phyloP scores from a whole-genome alignment of 2,888 invertebrate genomes.

The Melanophora roralis region DNA sequence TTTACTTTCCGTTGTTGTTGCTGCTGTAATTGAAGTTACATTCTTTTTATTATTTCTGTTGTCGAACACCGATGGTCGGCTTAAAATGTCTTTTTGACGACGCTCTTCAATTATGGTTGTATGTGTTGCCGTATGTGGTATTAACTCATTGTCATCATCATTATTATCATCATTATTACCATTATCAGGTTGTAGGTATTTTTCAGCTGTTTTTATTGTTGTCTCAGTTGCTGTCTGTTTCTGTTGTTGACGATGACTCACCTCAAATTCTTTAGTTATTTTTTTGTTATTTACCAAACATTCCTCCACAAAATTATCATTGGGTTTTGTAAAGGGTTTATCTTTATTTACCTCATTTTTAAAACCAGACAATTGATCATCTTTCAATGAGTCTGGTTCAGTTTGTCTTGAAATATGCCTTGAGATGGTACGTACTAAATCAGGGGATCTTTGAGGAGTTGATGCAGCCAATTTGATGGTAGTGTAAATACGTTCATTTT shows the following conservation, averaged over 20 bases:
- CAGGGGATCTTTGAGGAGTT: conserved; percentile 77
- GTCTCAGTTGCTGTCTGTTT: conserved; percentile 32
- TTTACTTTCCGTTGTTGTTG: conserved; percentile 27
- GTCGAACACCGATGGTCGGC: conserved; percentile 76
- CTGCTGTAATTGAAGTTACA: conserved; percentile 22
- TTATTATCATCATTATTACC: conserved; percentile 9
- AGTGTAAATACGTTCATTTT: conserved; percentile 81
- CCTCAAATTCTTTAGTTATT: conserved; percentile 38
- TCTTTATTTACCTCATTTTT: conserved; percentile 59
- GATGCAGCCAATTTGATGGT: conserved; percentile 79
- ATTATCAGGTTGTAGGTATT: conserved; percentile 33
- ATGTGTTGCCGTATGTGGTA: conserved; percentile 67
- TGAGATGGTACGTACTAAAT: conserved; percentile 78
- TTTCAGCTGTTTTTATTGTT: conserved; percentile 50
- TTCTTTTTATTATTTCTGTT: conserved; percentile 38
- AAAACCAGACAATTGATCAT: neutral
- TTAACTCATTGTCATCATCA: conserved; percentile 64
- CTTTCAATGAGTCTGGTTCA: conserved; percentile 67
- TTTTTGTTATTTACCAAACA: conserved; percentile 41
- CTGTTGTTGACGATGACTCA: conserved; percentile 47
- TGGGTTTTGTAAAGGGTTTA: conserved; percentile 61
- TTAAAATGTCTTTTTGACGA: conserved; percentile 78
- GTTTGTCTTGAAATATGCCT: conserved; percentile 74
- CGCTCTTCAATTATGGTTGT: conserved; percentile 70
- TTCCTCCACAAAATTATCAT: conserved; percentile 37